Conservation (phyloP, 2,113 vertebrate species). For the Platysternon megacephalum region DNA sequence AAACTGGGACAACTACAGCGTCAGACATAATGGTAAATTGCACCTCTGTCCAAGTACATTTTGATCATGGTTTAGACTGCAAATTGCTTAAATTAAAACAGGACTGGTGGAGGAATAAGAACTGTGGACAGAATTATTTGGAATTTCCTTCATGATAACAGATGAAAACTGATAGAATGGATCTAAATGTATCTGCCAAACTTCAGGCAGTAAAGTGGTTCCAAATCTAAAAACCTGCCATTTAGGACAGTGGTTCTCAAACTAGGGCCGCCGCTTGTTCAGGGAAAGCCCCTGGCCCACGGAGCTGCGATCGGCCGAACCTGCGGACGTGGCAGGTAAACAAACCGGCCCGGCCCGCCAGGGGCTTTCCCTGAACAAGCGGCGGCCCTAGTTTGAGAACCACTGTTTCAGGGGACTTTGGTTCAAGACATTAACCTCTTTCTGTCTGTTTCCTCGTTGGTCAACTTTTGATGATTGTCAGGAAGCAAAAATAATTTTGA, state of each 20-base stretch:
- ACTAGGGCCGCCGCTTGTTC: too few relatives aligned
- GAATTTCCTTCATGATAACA: neutral
- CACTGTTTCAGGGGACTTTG: neutral
- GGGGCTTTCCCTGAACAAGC: too few relatives aligned
- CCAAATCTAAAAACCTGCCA: neutral
- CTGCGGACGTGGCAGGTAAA: too few relatives aligned
- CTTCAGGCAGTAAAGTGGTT: neutral
- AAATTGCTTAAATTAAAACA: neutral
- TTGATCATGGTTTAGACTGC: neutral
- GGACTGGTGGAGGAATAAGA: neutral
- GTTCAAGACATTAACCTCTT: neutral
- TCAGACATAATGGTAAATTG: neutral
- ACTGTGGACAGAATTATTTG: slow-evolving; percentile 4
- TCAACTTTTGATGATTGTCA: neutral
- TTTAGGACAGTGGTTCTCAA: neutral
- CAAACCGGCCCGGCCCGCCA: too few relatives aligned
- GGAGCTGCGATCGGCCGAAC: too few relatives aligned
- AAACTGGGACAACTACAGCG: neutral
- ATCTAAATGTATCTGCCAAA: neutral
- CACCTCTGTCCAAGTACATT: neutral
- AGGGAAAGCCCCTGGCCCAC: too few relatives aligned
- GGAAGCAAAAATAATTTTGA: neutral
- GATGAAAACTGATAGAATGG: slow-evolving; percentile 1
- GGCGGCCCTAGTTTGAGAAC: too few relatives aligned
- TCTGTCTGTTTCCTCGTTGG: neutral